These are phyloP conservation scores for Acleris cristana DNA, from an alignment of 2,888 invertebrate species.

Conservation along the genomic window DNA sequence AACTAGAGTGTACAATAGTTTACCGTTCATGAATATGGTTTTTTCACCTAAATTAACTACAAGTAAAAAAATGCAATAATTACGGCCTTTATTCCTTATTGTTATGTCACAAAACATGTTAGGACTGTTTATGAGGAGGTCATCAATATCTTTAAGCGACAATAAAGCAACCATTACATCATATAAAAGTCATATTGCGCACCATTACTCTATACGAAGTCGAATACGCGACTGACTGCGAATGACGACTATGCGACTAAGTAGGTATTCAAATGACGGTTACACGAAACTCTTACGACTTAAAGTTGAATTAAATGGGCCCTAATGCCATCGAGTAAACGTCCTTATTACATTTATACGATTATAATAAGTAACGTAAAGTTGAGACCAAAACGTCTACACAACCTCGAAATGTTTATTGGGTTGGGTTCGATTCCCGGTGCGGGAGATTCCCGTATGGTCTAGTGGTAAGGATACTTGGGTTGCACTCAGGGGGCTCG, in stretches of 20 bases:
- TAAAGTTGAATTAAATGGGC: constrained; percentile 39
- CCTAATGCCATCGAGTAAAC: constrained; percentile 40
- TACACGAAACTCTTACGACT: constrained; percentile 36
- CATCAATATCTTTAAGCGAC: too few relatives aligned
- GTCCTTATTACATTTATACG: constrained; percentile 40
- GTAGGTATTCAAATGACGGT: constrained; percentile 37
- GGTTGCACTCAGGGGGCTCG: constrained; percentile 84
- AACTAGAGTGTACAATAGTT: too few relatives aligned
- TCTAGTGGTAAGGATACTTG: too few relatives aligned
- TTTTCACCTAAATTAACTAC: too few relatives aligned
- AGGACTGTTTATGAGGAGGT: too few relatives aligned
- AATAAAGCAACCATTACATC: constrained; percentile 26
- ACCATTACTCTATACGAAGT: constrained; percentile 12
- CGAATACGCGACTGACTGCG: constrained; percentile 5
- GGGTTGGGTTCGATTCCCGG: too few relatives aligned
- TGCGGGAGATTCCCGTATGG: too few relatives aligned
- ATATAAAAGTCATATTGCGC: constrained; percentile 22
- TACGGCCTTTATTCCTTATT: too few relatives aligned
- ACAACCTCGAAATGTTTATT: constrained; percentile 1
- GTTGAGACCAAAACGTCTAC: constrained; percentile 26
- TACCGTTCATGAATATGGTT: too few relatives aligned
- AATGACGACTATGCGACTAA: constrained; percentile 33
- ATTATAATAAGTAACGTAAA: constrained; percentile 38
- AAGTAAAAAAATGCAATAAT: too few relatives aligned
- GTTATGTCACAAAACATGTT: too few relatives aligned